Evolutionary conservation across 1,140 invertebrate genomes (phyloP).

Genomic region (Meteorus sp.): DNA sequence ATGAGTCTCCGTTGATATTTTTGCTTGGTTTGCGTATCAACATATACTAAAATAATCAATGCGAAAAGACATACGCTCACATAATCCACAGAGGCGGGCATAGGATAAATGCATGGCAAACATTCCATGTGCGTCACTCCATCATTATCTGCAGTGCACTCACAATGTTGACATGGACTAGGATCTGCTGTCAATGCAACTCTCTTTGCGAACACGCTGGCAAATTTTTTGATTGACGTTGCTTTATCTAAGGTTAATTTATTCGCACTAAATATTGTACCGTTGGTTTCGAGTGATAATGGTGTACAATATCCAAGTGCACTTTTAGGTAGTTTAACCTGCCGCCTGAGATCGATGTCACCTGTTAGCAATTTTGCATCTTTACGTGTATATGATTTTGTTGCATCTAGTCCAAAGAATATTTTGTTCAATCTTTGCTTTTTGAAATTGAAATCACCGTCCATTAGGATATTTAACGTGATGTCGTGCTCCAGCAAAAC

Average conservation of each 20-base stretch:
- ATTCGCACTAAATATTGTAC: slow-evolving; percentile 69
- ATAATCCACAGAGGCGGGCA: slow-evolving; percentile 57
- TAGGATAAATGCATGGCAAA: slow-evolving; percentile 62
- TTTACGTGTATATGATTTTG: slow-evolving; percentile 75
- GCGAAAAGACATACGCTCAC: slow-evolving; percentile 56
- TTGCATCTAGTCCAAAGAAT: slow-evolving; percentile 76
- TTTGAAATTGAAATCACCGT: slow-evolving; percentile 73
- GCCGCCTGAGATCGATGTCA: slow-evolving; percentile 68
- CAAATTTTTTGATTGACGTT: slow-evolving; percentile 67
- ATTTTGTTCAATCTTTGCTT: slow-evolving; percentile 71
- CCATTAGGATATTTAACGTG: slow-evolving; percentile 80
- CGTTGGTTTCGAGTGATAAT: slow-evolving; percentile 81
- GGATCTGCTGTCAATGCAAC: slow-evolving; percentile 67
- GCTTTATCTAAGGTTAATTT: slow-evolving; percentile 63
- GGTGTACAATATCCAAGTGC: slow-evolving; percentile 78
- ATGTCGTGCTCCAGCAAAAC: slow-evolving; percentile 78
- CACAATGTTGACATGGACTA: slow-evolving; percentile 70
- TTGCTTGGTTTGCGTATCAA: too few species aligned
- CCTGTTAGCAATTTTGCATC: slow-evolving; percentile 69
- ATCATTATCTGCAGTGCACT: slow-evolving; percentile 69
- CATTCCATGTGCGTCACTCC: slow-evolving; percentile 69
- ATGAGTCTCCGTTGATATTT: too few species aligned
- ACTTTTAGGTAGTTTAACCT: slow-evolving; percentile 74
- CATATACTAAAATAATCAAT: too few species aligned
- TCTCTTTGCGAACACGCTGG: slow-evolving; percentile 70